Base-by-base conservation (phyloP, 2,113 vertebrate species). In the Psephotus haematonotus region DNA sequence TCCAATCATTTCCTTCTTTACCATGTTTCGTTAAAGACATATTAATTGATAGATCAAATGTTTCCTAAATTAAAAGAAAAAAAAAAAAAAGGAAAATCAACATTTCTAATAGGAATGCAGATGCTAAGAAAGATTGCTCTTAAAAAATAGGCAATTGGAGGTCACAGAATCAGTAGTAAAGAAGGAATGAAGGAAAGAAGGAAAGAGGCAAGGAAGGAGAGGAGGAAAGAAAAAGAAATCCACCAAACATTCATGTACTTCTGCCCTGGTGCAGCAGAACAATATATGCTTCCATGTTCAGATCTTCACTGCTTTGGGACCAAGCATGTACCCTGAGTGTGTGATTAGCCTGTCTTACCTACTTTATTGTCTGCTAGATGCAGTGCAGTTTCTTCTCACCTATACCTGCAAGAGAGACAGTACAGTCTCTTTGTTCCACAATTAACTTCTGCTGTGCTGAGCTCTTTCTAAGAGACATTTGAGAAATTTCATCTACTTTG, bases 1-100 rank as follows among this genome's bases (percentile, higher is more conserved):
- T 90, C 81, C 95, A 90, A 88, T 95, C 89, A 91, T 97, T 92
- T 85, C 70, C 52, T 92, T 92, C 91, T 90, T 97, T 97, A 88
- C 33, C 8, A 7, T 90, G 68, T 96, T 95, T 96, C 68, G 93
- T 82, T 96, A 82, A 94, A 97, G 79, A 74, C 83, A 69, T 95
- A 88, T 93, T 96, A 96, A 97, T 87, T 88, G 41, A 83, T 97
- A 92, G 79, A 95, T 90, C 76, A 93, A 92, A 95, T 95, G 17
- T 25, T 93, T 95, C 53, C 44, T 49, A 79, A 79, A 33, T 78
- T 53, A 25, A 31, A 72, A 80, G 68, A 68, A 46, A 7, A 59
- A 33, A 33, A 39, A 39, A 37, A 74, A 93, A 69, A 23, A n/a
- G 4, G 1, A 24, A 82, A 83, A 3, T 31, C 28, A 88, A 47